Percentiles rank a stretch among this genome's conserved stretches.
These are phyloP conservation scores for Alectoris magna DNA, from an alignment of 2,797 vertebrate genomes.

Conservation along the genomic window DNA sequence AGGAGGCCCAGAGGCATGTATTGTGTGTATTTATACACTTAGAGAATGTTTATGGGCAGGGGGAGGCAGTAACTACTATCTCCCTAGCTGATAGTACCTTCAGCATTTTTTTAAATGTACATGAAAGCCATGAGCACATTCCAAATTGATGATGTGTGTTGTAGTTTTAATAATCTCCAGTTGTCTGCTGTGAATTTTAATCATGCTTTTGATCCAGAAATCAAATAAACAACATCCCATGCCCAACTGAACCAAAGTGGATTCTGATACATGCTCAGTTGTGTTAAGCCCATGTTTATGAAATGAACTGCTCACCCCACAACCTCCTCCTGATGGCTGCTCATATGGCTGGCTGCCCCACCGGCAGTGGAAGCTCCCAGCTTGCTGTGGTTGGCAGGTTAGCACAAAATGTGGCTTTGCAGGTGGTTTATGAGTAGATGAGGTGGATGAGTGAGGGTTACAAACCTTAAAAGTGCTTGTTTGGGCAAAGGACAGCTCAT, in stretches of 20 bases:
- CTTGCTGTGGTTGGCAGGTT: constrained; percentile 28
- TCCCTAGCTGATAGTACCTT: background rate
- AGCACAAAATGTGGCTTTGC: background rate
- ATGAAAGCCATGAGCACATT: constrained; percentile 26
- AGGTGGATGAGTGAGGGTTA: background rate
- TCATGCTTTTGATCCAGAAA: constrained; percentile 19
- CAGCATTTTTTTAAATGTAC: background rate
- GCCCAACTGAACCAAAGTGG: background rate
- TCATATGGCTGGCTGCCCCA: background rate
- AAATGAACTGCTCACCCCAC: constrained; percentile 13
- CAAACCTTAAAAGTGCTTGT: background rate
- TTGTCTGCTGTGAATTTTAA: constrained; percentile 8
- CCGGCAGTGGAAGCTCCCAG: background rate
- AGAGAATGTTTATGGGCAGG: background rate
- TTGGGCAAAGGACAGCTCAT: background rate
- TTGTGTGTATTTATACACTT: background rate
- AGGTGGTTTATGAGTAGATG: background rate
- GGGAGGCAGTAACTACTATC: background rate
- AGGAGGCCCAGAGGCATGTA: too few species aligned
- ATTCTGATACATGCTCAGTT: background rate
- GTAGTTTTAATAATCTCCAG: background rate
- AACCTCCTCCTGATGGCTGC: constrained; percentile 24
- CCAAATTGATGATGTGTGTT: background rate
- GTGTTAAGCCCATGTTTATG: background rate
- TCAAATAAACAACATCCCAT: background rate